Conservation (phyloP, 2,888 invertebrate species). For the Caradrina kadenii region DNA sequence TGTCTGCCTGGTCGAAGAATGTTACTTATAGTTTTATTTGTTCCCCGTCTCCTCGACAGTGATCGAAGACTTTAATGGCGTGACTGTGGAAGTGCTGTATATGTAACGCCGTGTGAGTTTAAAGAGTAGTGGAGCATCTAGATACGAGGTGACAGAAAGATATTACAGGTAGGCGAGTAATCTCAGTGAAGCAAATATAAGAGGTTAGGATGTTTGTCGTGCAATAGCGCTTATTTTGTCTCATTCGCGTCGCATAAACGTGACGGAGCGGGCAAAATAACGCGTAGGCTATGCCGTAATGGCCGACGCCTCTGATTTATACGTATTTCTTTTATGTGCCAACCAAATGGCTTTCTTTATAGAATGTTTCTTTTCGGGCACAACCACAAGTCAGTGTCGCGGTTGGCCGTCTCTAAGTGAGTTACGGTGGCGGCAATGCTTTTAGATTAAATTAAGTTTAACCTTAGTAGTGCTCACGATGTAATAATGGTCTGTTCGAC, state of each 20-base stretch:
- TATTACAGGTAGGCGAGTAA: conserved; percentile 61
- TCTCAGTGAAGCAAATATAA: conserved; percentile 65
- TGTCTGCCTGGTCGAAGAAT: conserved; percentile 42
- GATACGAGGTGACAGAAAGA: conserved; percentile 48
- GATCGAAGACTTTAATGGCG: conserved; percentile 61
- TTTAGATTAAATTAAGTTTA: conserved; percentile 79
- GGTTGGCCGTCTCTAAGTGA: conserved; percentile 73
- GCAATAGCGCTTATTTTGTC: conserved; percentile 85
- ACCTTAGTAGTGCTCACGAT: conserved; percentile 67
- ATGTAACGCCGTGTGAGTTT: conserved; percentile 36
- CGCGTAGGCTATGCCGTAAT: conserved; percentile 82
- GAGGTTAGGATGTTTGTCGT: conserved; percentile 77
- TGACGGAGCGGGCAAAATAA: conserved; percentile 85
- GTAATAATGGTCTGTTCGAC: conserved; percentile 52
- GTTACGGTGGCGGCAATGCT: conserved; percentile 71
- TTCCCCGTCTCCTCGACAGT: conserved; percentile 56
- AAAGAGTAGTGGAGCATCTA: conserved; percentile 39
- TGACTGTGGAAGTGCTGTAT: conserved; percentile 39
- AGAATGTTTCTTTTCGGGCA: conserved; percentile 78
- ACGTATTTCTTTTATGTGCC: conserved; percentile 88
- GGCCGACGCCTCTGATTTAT: conserved; percentile 87
- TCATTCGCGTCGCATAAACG: conserved; percentile 84
- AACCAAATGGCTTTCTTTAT: conserved; percentile 84
- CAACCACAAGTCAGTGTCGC: conserved; percentile 73
- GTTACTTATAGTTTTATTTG: conserved; percentile 61